Conservation (phyloP, 2,113 vertebrate species). For the Sinocyclocheilus grahami region DNA sequence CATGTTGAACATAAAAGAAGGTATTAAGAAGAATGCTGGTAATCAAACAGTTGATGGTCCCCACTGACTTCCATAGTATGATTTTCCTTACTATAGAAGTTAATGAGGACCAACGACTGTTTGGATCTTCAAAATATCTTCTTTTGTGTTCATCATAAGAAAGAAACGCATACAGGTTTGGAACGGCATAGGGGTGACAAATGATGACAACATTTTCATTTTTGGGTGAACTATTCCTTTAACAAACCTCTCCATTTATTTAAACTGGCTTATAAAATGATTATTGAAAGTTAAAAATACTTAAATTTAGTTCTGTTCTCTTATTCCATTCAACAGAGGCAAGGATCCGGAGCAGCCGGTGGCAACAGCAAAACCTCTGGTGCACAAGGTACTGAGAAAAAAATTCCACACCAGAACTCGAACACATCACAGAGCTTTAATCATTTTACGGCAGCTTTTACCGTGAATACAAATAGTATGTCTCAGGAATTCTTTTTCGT, state of each 20-base stretch:
- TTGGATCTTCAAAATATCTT: no score
- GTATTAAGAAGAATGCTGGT: no score
- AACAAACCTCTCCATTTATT: not conserved
- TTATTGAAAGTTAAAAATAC: not conserved
- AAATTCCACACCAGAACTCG: not conserved
- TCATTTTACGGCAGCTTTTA: not conserved
- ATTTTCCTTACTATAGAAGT: no score
- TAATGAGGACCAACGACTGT: no score
- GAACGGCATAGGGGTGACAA: no score
- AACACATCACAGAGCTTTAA: constrained; percentile 15
- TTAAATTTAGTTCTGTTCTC: not conserved
- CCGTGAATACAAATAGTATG: not conserved
- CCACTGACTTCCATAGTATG: no score
- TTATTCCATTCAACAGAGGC: constrained; percentile 77
- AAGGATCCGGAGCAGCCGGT: constrained; percentile 85
- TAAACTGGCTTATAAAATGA: not conserved
- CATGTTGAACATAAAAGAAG: no score
- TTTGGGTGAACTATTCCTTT: not conserved
- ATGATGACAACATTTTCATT: no score
- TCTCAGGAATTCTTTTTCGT: not conserved
- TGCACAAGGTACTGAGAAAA: constrained; percentile 82
- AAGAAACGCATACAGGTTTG: no score
- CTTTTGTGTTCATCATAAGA: no score
- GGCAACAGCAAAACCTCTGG: constrained; percentile 89
- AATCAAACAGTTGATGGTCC: no score